Evolutionary conservation across 1,140 invertebrate species (phyloP), one percentile per base, ranked within the genome.

Genomic region (Spodoptera litura): DNA sequence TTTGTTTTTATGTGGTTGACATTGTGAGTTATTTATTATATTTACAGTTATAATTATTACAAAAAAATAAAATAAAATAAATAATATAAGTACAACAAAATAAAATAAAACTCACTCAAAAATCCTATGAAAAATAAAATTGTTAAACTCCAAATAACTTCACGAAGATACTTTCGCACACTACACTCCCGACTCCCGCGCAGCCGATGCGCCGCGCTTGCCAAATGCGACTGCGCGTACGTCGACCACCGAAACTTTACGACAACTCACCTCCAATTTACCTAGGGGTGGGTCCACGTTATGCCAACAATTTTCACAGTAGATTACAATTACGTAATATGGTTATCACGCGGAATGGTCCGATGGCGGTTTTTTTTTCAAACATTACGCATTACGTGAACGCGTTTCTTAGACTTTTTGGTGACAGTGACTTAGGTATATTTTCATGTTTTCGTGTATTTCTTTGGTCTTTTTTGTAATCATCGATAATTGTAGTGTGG

Each of bases 141-240:
- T 64, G 13, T 9, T 5, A 20, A 49, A 49, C 15, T n/a, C 15
- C 9, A 25, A 31, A 55, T 38, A 71, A 55, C 68, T 71, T 56
- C 68, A 51, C 58, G 31, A 44, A 44, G 49, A 12, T 44, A 74
- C n/a, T 31, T 35, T 52, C 35, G 59, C 59, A 62, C 72, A 75
- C 73, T 38, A 12, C 73, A 75, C 73, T 52, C 56, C 38, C 73
- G 73, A 20, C 49, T 75, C 73, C 58, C 38, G 73, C 73, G 73
- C 73, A 75, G 73, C 73, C 38, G 51, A 12, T 64, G 59, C 73
- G 59, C 73, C 51, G 73, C 73, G 73, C 73, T 52, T 8, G 13
- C 51, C 44, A 38, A 62, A 64, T 53, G 31, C 58, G 73, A 75
- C 73, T 75, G 73, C 73, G 73, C 49, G 49, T 12, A 31, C 73